Evolutionary conservation across 1,140 invertebrate species (phyloP), one percentile per base, ranked within the genome.

Genomic region (Drosophila bocki): DNA sequence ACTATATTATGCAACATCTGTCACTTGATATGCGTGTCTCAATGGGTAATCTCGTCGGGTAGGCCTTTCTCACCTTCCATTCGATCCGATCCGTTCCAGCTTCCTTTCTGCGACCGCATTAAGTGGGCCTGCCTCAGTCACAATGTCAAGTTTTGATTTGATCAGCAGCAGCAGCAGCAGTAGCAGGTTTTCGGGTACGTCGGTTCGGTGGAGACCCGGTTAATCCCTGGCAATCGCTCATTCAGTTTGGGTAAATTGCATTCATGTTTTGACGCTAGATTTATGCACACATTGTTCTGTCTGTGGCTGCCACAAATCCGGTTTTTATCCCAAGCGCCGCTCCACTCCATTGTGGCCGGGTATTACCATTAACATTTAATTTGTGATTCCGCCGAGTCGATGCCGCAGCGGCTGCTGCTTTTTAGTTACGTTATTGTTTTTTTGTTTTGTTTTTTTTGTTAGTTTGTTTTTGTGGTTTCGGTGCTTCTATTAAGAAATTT

Each of bases 61-160:
- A 35, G 67, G 67, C 67, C 65, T 72, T 72, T 48, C 67, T 69
- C 65, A 69, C 60, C 64, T 71, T 57, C 64, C 69, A 44, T 62
- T 29, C 37, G 37, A 75, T 39, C 22, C 72, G 33, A 75, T 45
- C 74, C 37, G 39, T 13, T 70, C 48, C 64, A 58, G 75, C 76
- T 87, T 80, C 76, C 85, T 90, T 86, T 77, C 78, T 77, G 44
- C 78, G 47, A 29, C 26, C 48, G 58, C 51, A 67, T 82, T 78
- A 58, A 69, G 58, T 75, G 62, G 68, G 51, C 15, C 48, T 50
- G 29, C 47, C 39, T 54, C 67, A 45, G 62, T 56, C 83, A 78
- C 84, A 88, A 90, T 88, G 84, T 88, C 84, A 88, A 90, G 84
- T 78, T 88, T 80, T 84, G 85, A 88, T 90, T 90, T 84, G 77